These are phyloP conservation scores for Bucorvus abyssinicus DNA, from an alignment of 2,797 vertebrate genomes.

Conservation along the genomic window DNA sequence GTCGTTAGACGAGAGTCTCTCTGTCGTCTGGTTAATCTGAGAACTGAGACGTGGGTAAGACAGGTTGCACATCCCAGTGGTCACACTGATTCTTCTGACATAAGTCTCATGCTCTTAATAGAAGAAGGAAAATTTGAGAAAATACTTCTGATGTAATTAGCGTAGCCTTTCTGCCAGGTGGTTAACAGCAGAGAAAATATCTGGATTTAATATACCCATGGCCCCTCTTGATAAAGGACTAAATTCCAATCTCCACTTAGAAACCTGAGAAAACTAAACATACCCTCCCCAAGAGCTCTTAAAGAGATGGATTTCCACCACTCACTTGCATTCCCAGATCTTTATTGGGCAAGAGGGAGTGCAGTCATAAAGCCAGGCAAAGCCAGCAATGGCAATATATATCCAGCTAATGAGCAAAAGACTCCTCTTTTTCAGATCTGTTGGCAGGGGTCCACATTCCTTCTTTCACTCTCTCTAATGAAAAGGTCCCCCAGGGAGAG, in stretches of 20 bases:
- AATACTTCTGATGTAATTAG: conserved; percentile 45
- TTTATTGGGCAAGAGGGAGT: conserved; percentile 57
- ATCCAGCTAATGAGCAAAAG: conserved; percentile 43
- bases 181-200: conserved; percentile 46
- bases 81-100: not conserved
- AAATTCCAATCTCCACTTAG: conserved; percentile 57
- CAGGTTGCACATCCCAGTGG: not conserved
- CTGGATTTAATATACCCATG: conserved; percentile 50
- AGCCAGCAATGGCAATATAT: conserved; percentile 35
- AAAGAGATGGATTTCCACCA: conserved; percentile 54
- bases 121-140: conserved; percentile 53
- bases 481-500: not conserved
- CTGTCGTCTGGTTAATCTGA: not conserved
- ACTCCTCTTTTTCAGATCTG: not conserved
- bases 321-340: conserved; percentile 33
- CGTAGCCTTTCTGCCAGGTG: conserved; percentile 52
- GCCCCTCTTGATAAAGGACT: conserved; percentile 49
- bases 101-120: not conserved
- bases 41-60: not conserved
- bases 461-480: not conserved
- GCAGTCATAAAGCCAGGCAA: conserved; percentile 20
- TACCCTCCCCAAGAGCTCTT: conserved; percentile 18
- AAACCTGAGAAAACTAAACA: conserved; percentile 61
- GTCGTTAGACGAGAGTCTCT: not conserved
- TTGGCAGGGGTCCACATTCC: not conserved